A percentile compares a stretch with the other conserved stretches of the same genome.
Conservation (phyloP, 2,797 vertebrate genomes). For the Protonibea diacanthus region DNA sequence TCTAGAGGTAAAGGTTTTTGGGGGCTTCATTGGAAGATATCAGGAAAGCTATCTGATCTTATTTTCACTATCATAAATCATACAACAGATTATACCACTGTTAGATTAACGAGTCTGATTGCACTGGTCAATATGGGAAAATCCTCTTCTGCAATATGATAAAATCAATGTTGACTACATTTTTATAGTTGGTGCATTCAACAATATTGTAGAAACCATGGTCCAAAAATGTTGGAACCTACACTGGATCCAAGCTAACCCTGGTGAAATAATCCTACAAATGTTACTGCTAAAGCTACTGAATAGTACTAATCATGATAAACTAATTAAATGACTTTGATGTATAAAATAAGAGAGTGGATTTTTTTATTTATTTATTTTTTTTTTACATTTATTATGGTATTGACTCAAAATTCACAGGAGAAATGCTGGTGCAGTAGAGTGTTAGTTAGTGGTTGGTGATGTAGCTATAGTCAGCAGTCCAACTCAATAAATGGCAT, state of each 20-base stretch:
- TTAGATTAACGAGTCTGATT: background rate
- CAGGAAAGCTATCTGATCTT: background rate
- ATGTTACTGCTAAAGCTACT: background rate
- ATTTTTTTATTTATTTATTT: background rate
- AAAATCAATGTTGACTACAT: background rate
- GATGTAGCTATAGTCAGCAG: constrained; percentile 18
- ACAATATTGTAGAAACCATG: too few relatives aligned
- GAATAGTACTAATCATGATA: background rate
- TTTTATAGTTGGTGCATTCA: background rate
- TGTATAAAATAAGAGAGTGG: background rate
- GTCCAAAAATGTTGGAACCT: background rate
- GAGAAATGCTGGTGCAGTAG: background rate
- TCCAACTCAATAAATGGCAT: constrained; percentile 16
- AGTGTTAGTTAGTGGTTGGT: background rate
- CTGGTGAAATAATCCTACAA: background rate
- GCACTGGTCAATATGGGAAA: background rate
- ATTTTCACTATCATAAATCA: background rate
- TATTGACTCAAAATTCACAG: constrained; percentile 17
- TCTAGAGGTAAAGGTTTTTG: background rate
- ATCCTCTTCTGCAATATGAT: background rate
- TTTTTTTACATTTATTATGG: constrained; percentile 7
- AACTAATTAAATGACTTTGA: background rate
- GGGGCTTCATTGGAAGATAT: background rate
- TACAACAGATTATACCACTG: too few relatives aligned
- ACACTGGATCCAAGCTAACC: background rate